Conservation (phyloP, 2,113 vertebrate species). For the Mustela nigripes region DNA sequence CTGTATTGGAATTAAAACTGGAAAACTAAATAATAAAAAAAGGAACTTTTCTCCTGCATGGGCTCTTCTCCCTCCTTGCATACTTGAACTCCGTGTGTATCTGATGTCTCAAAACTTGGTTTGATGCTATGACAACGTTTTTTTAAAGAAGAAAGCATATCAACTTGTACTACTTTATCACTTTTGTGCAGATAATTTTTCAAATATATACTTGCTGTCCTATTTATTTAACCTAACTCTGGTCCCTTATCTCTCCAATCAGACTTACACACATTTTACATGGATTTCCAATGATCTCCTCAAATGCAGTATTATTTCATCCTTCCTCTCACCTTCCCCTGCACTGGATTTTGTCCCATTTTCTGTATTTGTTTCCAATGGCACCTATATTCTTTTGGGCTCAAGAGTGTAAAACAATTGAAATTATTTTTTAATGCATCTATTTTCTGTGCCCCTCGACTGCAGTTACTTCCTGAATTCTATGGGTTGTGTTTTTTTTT, state of each 20-base stretch:
- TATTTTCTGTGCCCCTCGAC: background rate
- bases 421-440: background rate
- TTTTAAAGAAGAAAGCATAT: background rate
- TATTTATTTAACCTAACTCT: background rate
- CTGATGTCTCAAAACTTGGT: background rate
- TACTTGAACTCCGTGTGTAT: background rate
- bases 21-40: background rate
- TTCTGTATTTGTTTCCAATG: background rate
- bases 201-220: background rate
- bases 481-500: background rate
- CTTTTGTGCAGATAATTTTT: background rate
- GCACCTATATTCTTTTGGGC: background rate
- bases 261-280: background rate
- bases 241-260: background rate
- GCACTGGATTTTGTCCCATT: background rate
- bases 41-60: background rate
- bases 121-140: background rate
- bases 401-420: background rate
- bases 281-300: background rate
- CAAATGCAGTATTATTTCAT: background rate
- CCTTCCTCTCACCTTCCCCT: background rate
- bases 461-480: background rate
- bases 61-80: background rate
- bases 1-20: background rate
- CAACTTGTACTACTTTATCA: background rate